Base-by-base conservation (phyloP, 2,888 invertebrate species). In the Yponomeuta plumbellus region DNA sequence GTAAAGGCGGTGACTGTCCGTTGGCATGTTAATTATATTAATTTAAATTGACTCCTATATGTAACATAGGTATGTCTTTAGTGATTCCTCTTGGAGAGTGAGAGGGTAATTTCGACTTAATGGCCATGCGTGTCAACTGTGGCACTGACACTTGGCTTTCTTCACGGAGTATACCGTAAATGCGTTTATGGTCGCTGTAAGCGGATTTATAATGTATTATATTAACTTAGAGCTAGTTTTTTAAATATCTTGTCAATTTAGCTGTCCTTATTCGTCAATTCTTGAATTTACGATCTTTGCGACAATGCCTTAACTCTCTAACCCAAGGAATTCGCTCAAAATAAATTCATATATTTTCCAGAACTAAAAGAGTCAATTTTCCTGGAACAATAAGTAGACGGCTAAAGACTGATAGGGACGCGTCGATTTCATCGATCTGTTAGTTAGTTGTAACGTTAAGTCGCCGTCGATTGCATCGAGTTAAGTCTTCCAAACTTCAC, bases 401-500 rank as follows among this genome's bases (percentile, higher is more conserved):
- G 34, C 10, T 34, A 61, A 61, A 61, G 61, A 61, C 61, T 56
- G 52, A 65, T 65, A 52, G 26, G n/a, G 21, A 17, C 23, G 56
- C 57, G 17, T 17, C 65, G 26, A 56, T 22, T 21, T 65, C 44
- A 13, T 65, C 34, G 66, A 59, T 57, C 39, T 57, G 62, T 57
- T 66, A 63, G 62, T 56, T 40, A 52, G 44, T 52, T 52, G 13
- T 52, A 52, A 52, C 13, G 58, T 63, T n/a, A 58, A 39, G 11
- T 57, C 69, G 69, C 72, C 69, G 71, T 76, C 67, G 68, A 71
- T 71, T 73, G 63, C 72, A 73, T 74, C 73, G 72, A 73, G 71
- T 68, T 68, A 76, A 73, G 83, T 83, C 80, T 83, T 80, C 80
- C 81, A 82, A 75, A 72, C 67, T 68, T 67, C 67, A 62, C 67